These are phyloP conservation scores for Apaloderma vittatum DNA, from an alignment of 2,113 vertebrate species.

Conservation along the genomic window DNA sequence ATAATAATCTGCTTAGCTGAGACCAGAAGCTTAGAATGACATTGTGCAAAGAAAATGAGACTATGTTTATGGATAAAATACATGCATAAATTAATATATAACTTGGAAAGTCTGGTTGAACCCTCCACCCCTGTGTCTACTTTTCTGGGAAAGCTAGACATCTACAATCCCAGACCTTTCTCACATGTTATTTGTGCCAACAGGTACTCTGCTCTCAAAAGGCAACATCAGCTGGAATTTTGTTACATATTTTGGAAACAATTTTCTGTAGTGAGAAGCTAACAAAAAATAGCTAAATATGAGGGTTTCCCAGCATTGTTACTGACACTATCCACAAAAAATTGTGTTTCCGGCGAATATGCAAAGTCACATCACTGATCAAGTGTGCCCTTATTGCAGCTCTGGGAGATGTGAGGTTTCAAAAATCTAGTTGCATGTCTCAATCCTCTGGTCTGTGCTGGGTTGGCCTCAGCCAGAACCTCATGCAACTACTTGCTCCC, in stretches of 20 bases:
- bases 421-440: not conserved
- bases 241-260: not conserved
- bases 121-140: not conserved
- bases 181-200: not conserved
- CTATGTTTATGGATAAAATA: not conserved
- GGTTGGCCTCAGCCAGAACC: not conserved
- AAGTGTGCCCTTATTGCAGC: not conserved
- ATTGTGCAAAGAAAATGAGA: not conserved
- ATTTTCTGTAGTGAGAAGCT: not conserved
- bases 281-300: not conserved
- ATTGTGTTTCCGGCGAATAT: not conserved
- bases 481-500: fast-evolving
- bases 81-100: not conserved
- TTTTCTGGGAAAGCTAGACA: not conserved
- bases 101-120: not conserved
- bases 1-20: not conserved
- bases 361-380: not conserved
- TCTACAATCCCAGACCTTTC: not conserved
- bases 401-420: not conserved
- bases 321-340: not conserved
- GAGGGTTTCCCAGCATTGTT: not conserved
- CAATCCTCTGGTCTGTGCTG: not conserved
- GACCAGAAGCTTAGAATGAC: not conserved
- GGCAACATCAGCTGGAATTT: not conserved
- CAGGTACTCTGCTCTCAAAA: fast-evolving